Evolutionary conservation across 2,888 invertebrate genomes (phyloP).

Genomic region (Pristionchus exspectatus): DNA sequence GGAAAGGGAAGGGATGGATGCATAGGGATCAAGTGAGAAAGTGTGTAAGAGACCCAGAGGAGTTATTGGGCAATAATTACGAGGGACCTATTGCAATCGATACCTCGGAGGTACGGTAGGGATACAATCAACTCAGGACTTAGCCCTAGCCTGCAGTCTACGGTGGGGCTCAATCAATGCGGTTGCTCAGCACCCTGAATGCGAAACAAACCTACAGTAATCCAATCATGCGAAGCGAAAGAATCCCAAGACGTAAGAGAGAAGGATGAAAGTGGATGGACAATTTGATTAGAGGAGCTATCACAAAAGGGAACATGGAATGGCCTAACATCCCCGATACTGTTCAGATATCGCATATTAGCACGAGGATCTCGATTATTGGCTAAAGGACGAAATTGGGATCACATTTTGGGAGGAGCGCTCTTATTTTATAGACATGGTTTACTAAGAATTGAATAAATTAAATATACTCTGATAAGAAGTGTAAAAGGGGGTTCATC

Average conservation of each 20-base stretch:
- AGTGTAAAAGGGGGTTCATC: background rate
- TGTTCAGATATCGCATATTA: conserved; percentile 15
- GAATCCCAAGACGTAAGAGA: background rate
- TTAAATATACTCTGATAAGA: background rate
- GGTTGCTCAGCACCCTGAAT: conserved; percentile 5
- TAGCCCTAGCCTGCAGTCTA: background rate
- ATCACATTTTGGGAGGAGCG: conserved; percentile 4
- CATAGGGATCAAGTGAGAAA: conserved; percentile 11
- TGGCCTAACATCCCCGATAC: conserved; percentile 31
- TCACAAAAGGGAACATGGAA: conserved; percentile 7
- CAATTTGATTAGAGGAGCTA: background rate
- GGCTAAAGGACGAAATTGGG: background rate
- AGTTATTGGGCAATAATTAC: background rate
- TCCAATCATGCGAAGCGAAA: conserved; percentile 38
- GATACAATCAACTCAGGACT: background rate
- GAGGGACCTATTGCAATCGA: conserved; percentile 19
- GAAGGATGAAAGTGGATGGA: background rate
- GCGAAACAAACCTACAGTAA: conserved; percentile 22
- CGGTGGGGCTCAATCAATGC: conserved; percentile 6
- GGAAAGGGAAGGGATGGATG: background rate
- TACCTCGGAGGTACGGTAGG: conserved; percentile 32
- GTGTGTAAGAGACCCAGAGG: conserved; percentile 34
- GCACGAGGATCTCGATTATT: background rate
- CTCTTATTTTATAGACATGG: background rate
- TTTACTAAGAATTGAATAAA: conserved; percentile 7